Base-by-base conservation (phyloP, 2,113 vertebrate genomes). In the Dipodomys spectabilis region DNA sequence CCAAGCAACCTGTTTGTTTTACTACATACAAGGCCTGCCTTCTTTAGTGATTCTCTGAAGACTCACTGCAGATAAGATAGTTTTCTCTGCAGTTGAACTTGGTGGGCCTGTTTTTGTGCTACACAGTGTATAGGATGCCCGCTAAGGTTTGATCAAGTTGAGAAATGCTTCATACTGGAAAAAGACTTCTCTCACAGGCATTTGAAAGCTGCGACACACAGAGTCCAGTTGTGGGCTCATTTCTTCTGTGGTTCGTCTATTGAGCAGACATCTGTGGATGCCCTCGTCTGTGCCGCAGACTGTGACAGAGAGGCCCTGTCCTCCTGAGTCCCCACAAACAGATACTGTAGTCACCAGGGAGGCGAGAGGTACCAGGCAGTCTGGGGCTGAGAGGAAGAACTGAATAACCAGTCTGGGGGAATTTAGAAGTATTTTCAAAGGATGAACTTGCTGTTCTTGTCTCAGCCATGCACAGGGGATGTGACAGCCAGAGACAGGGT, bases 41-140 rank as follows among this genome's bases (percentile, higher is more conserved):
- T 80, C 57, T 28, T 80, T 53, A 62, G 32, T 74, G 73, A 72
- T 71, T 71, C 27, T 71, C 86, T 86, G 74, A 71, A 91, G 30
- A 86, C 65, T 78, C 53, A 92, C 45, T 78, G n/a, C 89, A 67
- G 69, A 81, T 49, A 74, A 84, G 64, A 62, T 57, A n/a, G 67
- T 65, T 28, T 90, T 90, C 67, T 60, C 32, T 4, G 35, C 65
- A 89, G 77, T 87, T 84, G 74, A 75, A 72, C 60, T 83, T 62
- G 23, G 60, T 71, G 84, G 69, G 82, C 77, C 93, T 95, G 74
- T 92, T 91, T 96, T 88, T 88, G 22, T 94, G 90, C 44, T 71
- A 79, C 94, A 71, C 15, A 72, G 53, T 83, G 82, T 35, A n/a
- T 35, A 0, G 4, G 23, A 77, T 53, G 28, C 71, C 67, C 82